Percentiles rank a stretch among this genome's conserved stretches.
Evolutionary conservation across 1,140 invertebrate genomes (phyloP).

Genomic region (Linepithema humile): DNA sequence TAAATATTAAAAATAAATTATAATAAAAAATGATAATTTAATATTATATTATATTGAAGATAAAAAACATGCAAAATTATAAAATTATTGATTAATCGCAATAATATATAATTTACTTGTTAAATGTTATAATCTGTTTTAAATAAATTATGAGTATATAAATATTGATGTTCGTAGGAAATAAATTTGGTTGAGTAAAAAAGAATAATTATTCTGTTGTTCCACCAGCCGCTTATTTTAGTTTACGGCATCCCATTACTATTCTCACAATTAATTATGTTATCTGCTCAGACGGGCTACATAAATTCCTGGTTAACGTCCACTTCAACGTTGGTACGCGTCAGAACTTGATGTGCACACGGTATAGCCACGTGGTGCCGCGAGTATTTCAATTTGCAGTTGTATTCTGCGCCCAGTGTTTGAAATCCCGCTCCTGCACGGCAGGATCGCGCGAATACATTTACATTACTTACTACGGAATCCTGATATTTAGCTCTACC

Average conservation of each 20-base stretch:
- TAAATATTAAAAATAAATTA: not conserved
- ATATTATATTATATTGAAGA: not conserved
- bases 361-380: slow-evolving; percentile 29
- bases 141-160: not conserved
- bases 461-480: slow-evolving; percentile 64
- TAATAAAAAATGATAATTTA: not conserved
- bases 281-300: slow-evolving; percentile 52
- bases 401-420: slow-evolving; percentile 41
- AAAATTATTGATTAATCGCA: not conserved
- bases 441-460: slow-evolving; percentile 67
- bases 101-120: not conserved
- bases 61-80: not conserved
- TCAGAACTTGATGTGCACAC: slow-evolving; percentile 26
- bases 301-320: slow-evolving; percentile 58
- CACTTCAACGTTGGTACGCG: slow-evolving; percentile 49
- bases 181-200: not conserved
- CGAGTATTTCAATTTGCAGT: slow-evolving; percentile 72
- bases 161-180: not conserved
- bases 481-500: slow-evolving; percentile 69
- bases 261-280: slow-evolving; percentile 51
- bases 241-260: not conserved
- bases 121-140: not conserved
- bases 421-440: slow-evolving; percentile 45
- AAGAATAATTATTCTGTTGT: not conserved
- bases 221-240: not conserved